phyloP scores from a whole-genome alignment of 1,140 invertebrate genomes.

The Protaetia brevitarsis region DNA sequence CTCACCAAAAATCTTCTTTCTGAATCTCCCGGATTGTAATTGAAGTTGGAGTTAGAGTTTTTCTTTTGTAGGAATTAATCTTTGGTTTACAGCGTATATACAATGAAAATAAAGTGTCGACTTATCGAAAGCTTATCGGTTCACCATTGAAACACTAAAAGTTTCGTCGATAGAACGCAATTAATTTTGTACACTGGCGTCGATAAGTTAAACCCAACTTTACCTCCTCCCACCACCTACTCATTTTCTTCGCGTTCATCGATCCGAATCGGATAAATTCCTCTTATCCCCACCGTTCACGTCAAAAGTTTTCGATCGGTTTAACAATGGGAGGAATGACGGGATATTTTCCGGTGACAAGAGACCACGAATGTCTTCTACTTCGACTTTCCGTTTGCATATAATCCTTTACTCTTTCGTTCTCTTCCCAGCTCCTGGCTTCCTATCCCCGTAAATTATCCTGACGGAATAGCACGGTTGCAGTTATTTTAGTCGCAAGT shows the following conservation, averaged over 20 bases:
- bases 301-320: conserved; percentile 7
- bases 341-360: conserved; percentile 5
- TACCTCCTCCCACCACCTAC: background rate
- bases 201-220: too few relatives aligned
- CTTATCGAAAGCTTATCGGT: too few relatives aligned
- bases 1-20: too few relatives aligned
- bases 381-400: background rate
- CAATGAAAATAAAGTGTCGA: too few relatives aligned
- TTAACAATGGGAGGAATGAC: conserved; percentile 8
- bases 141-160: too few relatives aligned
- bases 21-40: too few relatives aligned
- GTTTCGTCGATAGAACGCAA: too few relatives aligned
- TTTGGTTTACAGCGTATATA: too few relatives aligned
- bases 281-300: background rate
- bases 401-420: background rate
- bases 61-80: too few relatives aligned
- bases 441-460: background rate
- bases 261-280: background rate
- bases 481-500: background rate
- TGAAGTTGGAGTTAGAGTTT: too few relatives aligned
- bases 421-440: background rate
- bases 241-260: background rate
- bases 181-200: too few relatives aligned
- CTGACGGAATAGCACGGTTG: background rate
- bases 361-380: background rate